phyloP scores from a whole-genome alignment of 2,888 invertebrate species.

The Tanytarsus gracilentus region DNA sequence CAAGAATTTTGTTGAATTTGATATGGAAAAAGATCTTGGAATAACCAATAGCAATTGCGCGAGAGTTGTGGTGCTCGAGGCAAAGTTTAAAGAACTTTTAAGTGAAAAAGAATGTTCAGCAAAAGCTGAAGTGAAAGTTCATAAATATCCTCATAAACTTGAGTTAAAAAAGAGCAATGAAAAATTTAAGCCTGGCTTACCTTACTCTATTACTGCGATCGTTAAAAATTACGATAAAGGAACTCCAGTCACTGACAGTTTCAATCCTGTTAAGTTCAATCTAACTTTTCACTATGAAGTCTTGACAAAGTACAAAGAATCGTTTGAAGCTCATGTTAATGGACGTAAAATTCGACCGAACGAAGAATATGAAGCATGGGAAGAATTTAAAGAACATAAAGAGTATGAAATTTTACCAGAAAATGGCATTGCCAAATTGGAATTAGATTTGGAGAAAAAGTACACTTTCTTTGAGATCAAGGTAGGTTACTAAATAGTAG shows the following conservation, averaged over 20 bases:
- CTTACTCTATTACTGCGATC: slow-evolving; percentile 70
- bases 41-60: background rate
- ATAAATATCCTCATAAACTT: slow-evolving; percentile 61
- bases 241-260: slow-evolving; percentile 51
- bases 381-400: background rate
- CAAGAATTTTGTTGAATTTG: slow-evolving; percentile 55
- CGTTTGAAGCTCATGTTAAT: slow-evolving; percentile 40
- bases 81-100: slow-evolving; percentile 72
- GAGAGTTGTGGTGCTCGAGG: slow-evolving; percentile 59
- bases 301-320: background rate
- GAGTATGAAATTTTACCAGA: background rate
- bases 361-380: slow-evolving; percentile 1
- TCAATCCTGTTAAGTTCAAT: slow-evolving; percentile 49
- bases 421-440: slow-evolving; percentile 3
- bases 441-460: background rate
- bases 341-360: slow-evolving; percentile 36
- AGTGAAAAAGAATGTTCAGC: slow-evolving; percentile 75
- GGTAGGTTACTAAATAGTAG: background rate
- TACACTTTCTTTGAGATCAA: background rate
- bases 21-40: slow-evolving; percentile 59
- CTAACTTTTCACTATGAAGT: slow-evolving; percentile 5
- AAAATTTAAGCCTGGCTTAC: slow-evolving; percentile 79
- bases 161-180: slow-evolving; percentile 71
- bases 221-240: slow-evolving; percentile 37
- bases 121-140: slow-evolving; percentile 60